A percentile compares a stretch with the other conserved stretches of the same genome.
Evolutionary conservation across 2,888 invertebrate species (phyloP).

Genomic region (Euspilapteryx auroguttella): DNA sequence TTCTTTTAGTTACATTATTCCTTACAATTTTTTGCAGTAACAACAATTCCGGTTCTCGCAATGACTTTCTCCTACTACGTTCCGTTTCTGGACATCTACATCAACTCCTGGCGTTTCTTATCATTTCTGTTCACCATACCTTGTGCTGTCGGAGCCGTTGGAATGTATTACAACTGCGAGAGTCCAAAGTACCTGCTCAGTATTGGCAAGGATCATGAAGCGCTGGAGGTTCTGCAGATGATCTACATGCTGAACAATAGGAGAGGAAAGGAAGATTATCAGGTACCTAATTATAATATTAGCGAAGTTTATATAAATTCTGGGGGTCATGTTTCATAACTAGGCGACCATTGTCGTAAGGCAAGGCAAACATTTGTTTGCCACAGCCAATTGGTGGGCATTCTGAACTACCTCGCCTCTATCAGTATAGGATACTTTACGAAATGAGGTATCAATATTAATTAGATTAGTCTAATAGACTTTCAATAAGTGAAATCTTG

Average conservation of each 20-base stretch:
- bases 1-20: too few relatives aligned
- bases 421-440: too few relatives aligned
- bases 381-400: too few relatives aligned
- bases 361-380: too few relatives aligned
- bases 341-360: too few relatives aligned
- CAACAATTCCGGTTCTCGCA: conserved; percentile 69
- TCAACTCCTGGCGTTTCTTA: conserved; percentile 76
- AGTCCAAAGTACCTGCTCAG: conserved; percentile 74
- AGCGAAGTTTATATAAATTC: too few relatives aligned
- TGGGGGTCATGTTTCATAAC: too few relatives aligned
- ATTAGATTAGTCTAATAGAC: too few relatives aligned
- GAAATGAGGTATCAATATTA: too few relatives aligned
- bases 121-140: conserved; percentile 65
- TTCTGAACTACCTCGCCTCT: too few relatives aligned
- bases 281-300: too few relatives aligned
- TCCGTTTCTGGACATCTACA: conserved; percentile 45
- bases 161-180: conserved; percentile 64
- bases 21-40: conserved; percentile 55
- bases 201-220: conserved; percentile 55
- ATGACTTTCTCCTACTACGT: conserved; percentile 40
- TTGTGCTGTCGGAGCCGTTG: conserved; percentile 59
- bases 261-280: conserved; percentile 19
- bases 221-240: conserved; percentile 38
- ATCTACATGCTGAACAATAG: conserved; percentile 30
- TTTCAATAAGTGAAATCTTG: too few relatives aligned